These are phyloP conservation scores for Aspidoscelis tigris DNA, from an alignment of 2,113 vertebrate genomes.

Conservation along the genomic window DNA sequence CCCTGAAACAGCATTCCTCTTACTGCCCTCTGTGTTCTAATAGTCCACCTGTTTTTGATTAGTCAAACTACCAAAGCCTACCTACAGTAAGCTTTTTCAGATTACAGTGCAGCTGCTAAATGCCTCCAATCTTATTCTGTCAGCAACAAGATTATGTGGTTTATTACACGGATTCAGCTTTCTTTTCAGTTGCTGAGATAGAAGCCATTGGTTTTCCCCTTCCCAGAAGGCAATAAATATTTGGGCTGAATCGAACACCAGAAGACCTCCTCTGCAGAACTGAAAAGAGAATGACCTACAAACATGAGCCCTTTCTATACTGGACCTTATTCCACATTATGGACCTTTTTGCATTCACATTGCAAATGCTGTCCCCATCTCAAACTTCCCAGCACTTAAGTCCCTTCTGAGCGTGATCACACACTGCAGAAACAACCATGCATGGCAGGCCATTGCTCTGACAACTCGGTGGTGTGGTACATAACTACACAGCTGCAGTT, in stretches of 20 bases:
- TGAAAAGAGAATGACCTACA: background rate
- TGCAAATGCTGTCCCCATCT: too few relatives aligned
- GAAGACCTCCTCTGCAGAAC: background rate
- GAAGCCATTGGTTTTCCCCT: slow-evolving; percentile 12
- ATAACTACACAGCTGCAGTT: too few relatives aligned
- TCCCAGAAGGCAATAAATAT: slow-evolving; percentile 39
- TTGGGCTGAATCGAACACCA: background rate
- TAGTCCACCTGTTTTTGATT: slow-evolving; percentile 74
- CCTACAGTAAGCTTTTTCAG: slow-evolving; percentile 40
- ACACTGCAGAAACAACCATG: too few relatives aligned
- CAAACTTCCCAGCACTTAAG: too few relatives aligned
- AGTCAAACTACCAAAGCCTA: slow-evolving; percentile 56
- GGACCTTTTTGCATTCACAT: too few relatives aligned
- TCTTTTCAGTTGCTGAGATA: slow-evolving; percentile 5
- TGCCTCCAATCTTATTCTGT: slow-evolving; percentile 6
- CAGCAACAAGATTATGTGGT: slow-evolving; percentile 23
- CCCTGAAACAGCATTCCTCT: slow-evolving; percentile 47
- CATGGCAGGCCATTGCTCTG: too few relatives aligned
- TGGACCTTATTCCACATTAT: too few relatives aligned
- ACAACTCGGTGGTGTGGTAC: too few relatives aligned
- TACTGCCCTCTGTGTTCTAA: slow-evolving; percentile 68
- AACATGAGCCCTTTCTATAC: too few relatives aligned
- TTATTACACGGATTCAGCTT: slow-evolving; percentile 30
- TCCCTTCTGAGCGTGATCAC: too few relatives aligned
- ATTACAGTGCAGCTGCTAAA: slow-evolving; percentile 46